Conservation (phyloP, 1,140 invertebrate species). For the Bombus ignitus region DNA sequence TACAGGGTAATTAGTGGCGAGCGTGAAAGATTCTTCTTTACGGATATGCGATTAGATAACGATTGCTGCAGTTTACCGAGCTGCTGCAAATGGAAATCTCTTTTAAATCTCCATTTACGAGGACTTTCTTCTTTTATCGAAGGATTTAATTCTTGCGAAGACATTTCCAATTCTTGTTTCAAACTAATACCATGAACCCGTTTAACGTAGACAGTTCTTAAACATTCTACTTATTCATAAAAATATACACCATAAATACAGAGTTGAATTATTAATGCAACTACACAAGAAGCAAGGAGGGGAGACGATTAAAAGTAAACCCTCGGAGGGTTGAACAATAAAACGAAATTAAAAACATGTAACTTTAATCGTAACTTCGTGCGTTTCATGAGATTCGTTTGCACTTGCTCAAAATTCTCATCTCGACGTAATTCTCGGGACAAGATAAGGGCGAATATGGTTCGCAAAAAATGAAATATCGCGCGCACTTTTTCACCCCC, state of each 20-base stretch:
- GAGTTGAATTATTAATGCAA: no score
- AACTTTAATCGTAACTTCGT: neutral
- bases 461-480: neutral
- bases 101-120: slow-evolving; percentile 17
- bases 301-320: neutral
- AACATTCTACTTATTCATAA: neutral
- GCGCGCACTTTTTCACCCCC: neutral
- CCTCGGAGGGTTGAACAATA: no score
- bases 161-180: neutral
- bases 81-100: slow-evolving; percentile 41
- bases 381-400: neutral
- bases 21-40: slow-evolving; percentile 6
- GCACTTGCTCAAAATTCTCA: neutral
- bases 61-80: slow-evolving; percentile 41
- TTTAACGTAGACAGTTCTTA: neutral
- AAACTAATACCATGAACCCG: neutral
- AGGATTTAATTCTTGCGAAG: neutral
- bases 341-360: neutral
- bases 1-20: slow-evolving; percentile 43
- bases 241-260: neutral
- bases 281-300: neutral
- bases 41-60: slow-evolving; percentile 42
- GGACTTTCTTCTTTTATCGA: slow-evolving; percentile 14
- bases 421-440: neutral
- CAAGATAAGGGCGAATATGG: neutral